Base-by-base conservation (phyloP, 2,888 invertebrate species). In the Gymnosoma rotundatum region DNA sequence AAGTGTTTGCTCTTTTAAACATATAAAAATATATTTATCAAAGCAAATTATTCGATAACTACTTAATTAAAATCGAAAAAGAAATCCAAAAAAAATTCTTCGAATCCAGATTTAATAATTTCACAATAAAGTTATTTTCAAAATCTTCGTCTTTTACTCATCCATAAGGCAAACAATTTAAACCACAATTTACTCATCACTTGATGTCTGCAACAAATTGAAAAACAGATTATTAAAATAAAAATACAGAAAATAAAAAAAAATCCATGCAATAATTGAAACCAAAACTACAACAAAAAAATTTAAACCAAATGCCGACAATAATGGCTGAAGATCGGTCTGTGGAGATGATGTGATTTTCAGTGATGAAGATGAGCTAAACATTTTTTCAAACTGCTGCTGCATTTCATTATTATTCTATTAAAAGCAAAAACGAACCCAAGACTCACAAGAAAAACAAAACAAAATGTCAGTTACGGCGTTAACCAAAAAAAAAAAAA, bases 381-480 rank as follows among this genome's bases (percentile, higher is more conserved):
- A 58, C 0, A 70, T 72, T 56, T 36, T 38, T 52, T 52, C 45
- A n/a, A 52, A 48, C 56, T 58, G 52, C 61, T 67, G 58, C 66
- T 50, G 56, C 42, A 9, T 38, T 52, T 63, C 63, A 14, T 72
- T 60, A 60, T 60, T 32, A 50, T 16, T 48, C 14, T 32, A 8
- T 4, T 5, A 5, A 42, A 21, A 9, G 21, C 20, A 18, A 45
- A 25, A 45, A 14, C 25, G 18, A 52, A 74, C n/a, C 48, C 36
- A 75, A 32, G 38, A 50, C n/a, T 50, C 20, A 20, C 16, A 21
- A 78, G 38, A 52, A 74, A 52, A 78, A 66, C 3, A 67, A 83
- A 79, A 90, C 91, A 90, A 90, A 90, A 90, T 91, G 90, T 89
- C 90, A 90, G 90, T 90, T 90, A 90, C 90, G 90, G 89, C 87